phyloP scores from a whole-genome alignment of 2,888 invertebrate genomes.

The Mesopsocus fuscifrons region DNA sequence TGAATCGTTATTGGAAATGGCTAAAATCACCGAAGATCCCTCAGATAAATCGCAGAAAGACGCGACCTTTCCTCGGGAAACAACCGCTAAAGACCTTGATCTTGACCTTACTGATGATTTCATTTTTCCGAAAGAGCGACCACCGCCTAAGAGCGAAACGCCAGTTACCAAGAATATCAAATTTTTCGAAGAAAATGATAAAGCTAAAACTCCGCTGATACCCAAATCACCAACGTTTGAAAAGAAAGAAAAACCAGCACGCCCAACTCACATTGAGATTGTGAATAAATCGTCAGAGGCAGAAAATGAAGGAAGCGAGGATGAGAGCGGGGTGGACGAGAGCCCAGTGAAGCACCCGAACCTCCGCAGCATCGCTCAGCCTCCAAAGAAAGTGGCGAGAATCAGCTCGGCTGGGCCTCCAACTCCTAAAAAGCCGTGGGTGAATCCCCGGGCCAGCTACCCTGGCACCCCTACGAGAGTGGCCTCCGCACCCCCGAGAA shows the following conservation, averaged over 20 bases:
- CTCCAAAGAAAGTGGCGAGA: slow-evolving; percentile 1
- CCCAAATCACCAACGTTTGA: slow-evolving; percentile 3
- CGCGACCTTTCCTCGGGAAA: too few relatives aligned
- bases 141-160: too few relatives aligned
- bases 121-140: too few relatives aligned
- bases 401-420: not conserved
- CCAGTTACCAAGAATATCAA: not conserved
- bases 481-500: not conserved
- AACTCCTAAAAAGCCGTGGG: too few relatives aligned
- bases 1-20: not conserved
- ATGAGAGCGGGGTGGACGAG: slow-evolving; percentile 1
- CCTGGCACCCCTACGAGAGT: slow-evolving; percentile 3
- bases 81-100: too few relatives aligned
- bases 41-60: not conserved
- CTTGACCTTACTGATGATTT: too few relatives aligned
- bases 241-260: not conserved
- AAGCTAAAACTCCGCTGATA: slow-evolving; percentile 1
- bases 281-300: not conserved
- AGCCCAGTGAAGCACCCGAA: slow-evolving; percentile 7
- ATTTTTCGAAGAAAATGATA: slow-evolving; percentile 3
- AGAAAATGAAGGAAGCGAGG: not conserved
- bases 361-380: not conserved
- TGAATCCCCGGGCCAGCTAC: not conserved
- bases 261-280: not conserved
- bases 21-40: not conserved